Base-by-base conservation (phyloP, 2,888 invertebrate genomes). In the Pterostichus niger region DNA sequence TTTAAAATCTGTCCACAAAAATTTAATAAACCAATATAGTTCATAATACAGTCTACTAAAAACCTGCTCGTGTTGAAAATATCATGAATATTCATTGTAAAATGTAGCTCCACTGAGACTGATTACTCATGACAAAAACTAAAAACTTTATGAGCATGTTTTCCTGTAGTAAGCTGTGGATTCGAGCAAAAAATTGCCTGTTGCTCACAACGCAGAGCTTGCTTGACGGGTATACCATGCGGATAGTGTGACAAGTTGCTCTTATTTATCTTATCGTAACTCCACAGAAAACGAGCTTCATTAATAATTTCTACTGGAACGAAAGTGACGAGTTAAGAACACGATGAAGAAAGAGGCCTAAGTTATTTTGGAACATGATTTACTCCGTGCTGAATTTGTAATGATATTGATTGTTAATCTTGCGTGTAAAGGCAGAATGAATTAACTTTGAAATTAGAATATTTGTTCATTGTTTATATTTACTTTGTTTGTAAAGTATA, bases 101-200 rank as follows among this genome's bases (percentile, higher is more conserved):
- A 64, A 33, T 33, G 31, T n/a, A 31, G 33, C 35, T 64, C 33
- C 33, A 31, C n/a, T 10, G 11, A 13, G 13, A 13, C 64, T 64
- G 64, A 64, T 64, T 64, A 64, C 64, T 35, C 64, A 35, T 13
- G 33, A 64, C 64, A 64, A 64, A 64, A 64, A 64, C 64, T 64
- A 64, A 33, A 56, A 64, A 64, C 64, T 64, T 64, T 35, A 35
- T 64, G 35, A 64, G 35, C 13, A 33, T 9, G 33, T 11, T n/a
- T 64, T 64, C 13, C 49, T 35, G 35, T 33, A 33, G 13, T 33
- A 24, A 24, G 35, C 64, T 33, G 10, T n/a, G 33, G 59, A 10
- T 9, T 6, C 13, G 0, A 13, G 13, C 33, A 64, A 64, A 64
- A 64, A 64, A 49, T 49, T 64, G 64, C 64, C 61, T 64, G 64